A percentile compares a stretch with the other conserved stretches of the same genome.
These are phyloP conservation scores for Ancistrus triradiatus DNA, from an alignment of 2,113 vertebrate genomes.

Conservation along the genomic window DNA sequence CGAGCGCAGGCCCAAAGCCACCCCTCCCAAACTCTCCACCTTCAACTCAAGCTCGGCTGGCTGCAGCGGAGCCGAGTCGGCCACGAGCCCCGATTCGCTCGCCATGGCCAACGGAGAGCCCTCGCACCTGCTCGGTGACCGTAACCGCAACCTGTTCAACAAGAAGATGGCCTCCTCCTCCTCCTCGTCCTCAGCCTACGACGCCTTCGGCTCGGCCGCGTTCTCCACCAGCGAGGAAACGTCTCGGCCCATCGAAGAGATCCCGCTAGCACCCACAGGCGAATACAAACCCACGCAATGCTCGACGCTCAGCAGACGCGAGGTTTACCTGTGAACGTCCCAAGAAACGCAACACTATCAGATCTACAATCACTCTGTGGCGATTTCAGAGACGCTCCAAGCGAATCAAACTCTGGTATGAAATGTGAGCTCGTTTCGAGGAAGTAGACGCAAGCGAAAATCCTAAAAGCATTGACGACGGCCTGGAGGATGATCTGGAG, in stretches of 20 bases:
- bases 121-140: conserved; percentile 92
- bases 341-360: background rate
- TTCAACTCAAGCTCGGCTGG: conserved; percentile 82
- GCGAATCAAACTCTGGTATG: conserved; percentile 32
- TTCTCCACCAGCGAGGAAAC: conserved; percentile 83
- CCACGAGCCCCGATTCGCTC: conserved; percentile 90
- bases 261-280: conserved; percentile 91
- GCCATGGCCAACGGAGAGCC: conserved; percentile 89
- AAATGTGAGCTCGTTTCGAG: conserved; percentile 29
- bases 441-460: conserved; percentile 12
- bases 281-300: conserved; percentile 97
- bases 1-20: conserved; percentile 86
- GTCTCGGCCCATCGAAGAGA: conserved; percentile 85
- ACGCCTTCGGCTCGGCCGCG: conserved; percentile 85
- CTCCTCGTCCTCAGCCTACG: conserved; percentile 84
- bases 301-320: conserved; percentile 93
- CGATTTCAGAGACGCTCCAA: conserved; percentile 33
- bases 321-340: conserved; percentile 91
- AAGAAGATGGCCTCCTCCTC: conserved; percentile 83
- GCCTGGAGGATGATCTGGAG: conserved; percentile 23
- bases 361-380: conserved; percentile 3
- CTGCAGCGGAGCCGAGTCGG: conserved; percentile 70
- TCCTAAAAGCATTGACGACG: conserved; percentile 13
- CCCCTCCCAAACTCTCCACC: conserved; percentile 97
- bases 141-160: conserved; percentile 97